Conservation (phyloP, 2,888 invertebrate genomes). For the Chymomyza fuscimana region DNA sequence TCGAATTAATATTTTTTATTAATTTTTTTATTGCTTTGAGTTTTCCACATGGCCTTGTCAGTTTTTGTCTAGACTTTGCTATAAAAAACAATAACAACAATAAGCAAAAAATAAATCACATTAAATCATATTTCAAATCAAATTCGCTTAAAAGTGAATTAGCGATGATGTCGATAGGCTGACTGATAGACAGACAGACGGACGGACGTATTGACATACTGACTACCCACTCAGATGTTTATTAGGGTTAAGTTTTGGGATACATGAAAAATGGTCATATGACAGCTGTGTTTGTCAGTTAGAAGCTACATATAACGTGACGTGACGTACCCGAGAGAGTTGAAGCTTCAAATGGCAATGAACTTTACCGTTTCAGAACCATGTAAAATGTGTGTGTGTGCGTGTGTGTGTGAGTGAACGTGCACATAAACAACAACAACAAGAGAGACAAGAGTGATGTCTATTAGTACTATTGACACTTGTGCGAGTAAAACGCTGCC, state of each 20-base stretch:
- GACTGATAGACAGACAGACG: background rate
- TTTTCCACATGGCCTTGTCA: background rate
- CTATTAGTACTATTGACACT: conserved; percentile 74
- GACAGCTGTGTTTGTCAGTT: conserved; percentile 68
- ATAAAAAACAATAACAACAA: background rate
- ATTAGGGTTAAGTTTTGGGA: conserved; percentile 7
- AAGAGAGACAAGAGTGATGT: background rate
- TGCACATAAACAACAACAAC: conserved; percentile 19
- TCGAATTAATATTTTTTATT: too few species aligned
- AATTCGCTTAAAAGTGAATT: background rate
- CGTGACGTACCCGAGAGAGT: conserved; percentile 48
- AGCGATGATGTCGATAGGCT: background rate
- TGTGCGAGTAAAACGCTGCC: conserved; percentile 35
- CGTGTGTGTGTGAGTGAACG: conserved; percentile 26
- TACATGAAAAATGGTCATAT: conserved; percentile 65
- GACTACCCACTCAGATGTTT: background rate
- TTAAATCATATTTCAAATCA: background rate
- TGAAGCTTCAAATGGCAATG: conserved; percentile 66
- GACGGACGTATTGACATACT: too few species aligned
- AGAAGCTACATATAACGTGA: conserved; percentile 19
- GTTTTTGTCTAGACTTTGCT: background rate
- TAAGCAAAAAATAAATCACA: background rate
- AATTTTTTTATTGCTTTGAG: background rate
- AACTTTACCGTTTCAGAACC: conserved; percentile 66
- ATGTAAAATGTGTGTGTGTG: background rate